phyloP scores from a whole-genome alignment of 2,888 invertebrate species.

The Icerya purchasi region DNA sequence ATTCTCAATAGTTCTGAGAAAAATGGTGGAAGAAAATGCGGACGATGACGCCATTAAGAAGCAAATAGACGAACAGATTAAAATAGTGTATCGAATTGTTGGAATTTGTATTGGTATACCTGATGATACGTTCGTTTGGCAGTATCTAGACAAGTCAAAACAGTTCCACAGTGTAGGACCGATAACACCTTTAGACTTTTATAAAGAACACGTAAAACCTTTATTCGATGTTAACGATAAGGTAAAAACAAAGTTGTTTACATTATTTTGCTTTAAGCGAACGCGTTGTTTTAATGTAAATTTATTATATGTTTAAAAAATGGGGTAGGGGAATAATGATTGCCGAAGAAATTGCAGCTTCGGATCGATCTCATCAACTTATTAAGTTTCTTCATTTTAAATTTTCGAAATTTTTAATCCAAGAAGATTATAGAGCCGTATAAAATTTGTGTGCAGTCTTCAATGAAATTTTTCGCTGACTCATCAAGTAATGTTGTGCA shows the following conservation, averaged over 20 bases:
- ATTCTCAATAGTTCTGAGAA: slow-evolving; percentile 49
- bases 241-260: slow-evolving; percentile 27
- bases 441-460: no score
- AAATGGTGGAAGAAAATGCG: slow-evolving; percentile 36
- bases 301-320: neutral
- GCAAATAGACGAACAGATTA: slow-evolving; percentile 46
- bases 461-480: no score
- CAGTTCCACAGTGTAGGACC: slow-evolving; percentile 49
- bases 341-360: neutral
- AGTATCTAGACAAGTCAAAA: slow-evolving; percentile 66
- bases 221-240: slow-evolving; percentile 62
- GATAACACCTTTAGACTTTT: slow-evolving; percentile 57
- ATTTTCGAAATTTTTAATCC: no score
- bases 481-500: no score
- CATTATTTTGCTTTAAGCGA: neutral
- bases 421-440: no score
- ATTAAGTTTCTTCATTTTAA: no score
- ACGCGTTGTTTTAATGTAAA: neutral
- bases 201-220: slow-evolving; percentile 52
- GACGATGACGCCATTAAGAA: slow-evolving; percentile 38
- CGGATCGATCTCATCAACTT: no score
- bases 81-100: slow-evolving; percentile 53
- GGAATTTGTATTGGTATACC: slow-evolving; percentile 71
- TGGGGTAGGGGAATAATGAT: neutral
- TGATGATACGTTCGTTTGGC: slow-evolving; percentile 54